Conservation (phyloP, 2,113 vertebrate species). For the Pterophyllum scalare region DNA sequence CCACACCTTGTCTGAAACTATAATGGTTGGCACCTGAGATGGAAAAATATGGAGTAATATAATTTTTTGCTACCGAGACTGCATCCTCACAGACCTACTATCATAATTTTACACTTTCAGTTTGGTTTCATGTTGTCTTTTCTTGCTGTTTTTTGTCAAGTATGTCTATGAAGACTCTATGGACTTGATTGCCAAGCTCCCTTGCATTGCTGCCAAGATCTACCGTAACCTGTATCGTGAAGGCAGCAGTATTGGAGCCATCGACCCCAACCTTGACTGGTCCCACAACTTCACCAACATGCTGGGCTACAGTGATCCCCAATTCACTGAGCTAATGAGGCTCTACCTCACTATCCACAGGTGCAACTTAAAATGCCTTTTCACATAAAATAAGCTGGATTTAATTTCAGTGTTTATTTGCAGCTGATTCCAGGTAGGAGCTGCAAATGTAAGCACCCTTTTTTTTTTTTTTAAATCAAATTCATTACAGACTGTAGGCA, state of each 20-base stretch:
- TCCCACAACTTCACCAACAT: conserved; percentile 98
- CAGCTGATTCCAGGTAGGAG: background rate
- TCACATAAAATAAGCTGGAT: background rate
- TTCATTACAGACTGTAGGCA: no score
- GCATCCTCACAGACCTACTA: background rate
- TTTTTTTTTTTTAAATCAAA: background rate
- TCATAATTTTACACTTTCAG: background rate
- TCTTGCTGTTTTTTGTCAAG: conserved; percentile 61
- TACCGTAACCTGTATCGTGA: conserved; percentile 97
- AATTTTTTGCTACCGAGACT: background rate
- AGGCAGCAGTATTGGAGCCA: conserved; percentile 96
- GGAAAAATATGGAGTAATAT: background rate
- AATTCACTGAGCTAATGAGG: conserved; percentile 97
- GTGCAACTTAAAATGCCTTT: conserved; percentile 63
- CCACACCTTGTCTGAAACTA: background rate
- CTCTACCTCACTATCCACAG: conserved; percentile 99
- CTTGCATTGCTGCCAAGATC: conserved; percentile 96
- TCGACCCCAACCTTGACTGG: conserved; percentile 96
- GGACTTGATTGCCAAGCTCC: conserved; percentile 97
- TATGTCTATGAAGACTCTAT: conserved; percentile 95
- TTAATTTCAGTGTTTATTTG: background rate
- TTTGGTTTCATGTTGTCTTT: background rate
- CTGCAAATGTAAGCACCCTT: background rate
- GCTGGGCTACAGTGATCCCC: conserved; percentile 91
- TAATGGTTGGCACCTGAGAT: no score